phyloP scores from a whole-genome alignment of 1,140 invertebrate genomes.

The Caenorhabditis tropicalis region DNA sequence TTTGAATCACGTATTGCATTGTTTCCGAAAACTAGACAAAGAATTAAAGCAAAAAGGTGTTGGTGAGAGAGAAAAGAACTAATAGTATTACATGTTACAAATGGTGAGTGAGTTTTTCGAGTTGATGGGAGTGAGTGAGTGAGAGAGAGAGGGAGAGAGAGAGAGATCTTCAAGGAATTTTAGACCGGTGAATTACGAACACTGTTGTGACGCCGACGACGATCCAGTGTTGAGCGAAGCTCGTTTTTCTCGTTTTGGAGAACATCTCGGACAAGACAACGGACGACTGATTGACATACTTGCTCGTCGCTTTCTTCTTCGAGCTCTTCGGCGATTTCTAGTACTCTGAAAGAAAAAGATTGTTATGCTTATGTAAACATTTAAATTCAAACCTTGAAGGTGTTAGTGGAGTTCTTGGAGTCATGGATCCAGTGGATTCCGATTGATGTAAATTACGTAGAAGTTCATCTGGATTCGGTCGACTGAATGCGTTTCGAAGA shows the following conservation, averaged over 20 bases:
- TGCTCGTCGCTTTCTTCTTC: constrained; percentile 4
- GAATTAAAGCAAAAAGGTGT: not conserved
- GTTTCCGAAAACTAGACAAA: not conserved
- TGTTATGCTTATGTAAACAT: not conserved
- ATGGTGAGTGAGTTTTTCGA: too few species aligned
- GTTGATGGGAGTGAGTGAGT: too few species aligned
- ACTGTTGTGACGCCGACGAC: constrained; percentile 26
- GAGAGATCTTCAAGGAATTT: not conserved
- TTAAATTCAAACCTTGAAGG: not conserved
- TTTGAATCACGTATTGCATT: constrained; percentile 35
- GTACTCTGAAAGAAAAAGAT: not conserved
- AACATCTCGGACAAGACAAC: constrained; percentile 31
- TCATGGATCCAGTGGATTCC: not conserved
- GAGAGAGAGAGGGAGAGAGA: not conserved
- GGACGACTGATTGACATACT: constrained; percentile 13
- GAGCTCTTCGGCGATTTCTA: constrained; percentile 9
- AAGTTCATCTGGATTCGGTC: not conserved
- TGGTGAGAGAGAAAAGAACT: not conserved
- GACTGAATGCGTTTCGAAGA: constrained; percentile 26
- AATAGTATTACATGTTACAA: not conserved
- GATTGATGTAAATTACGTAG: not conserved
- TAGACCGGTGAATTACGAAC: constrained; percentile 26
- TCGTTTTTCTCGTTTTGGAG: constrained; percentile 28
- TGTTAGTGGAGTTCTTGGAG: not conserved
- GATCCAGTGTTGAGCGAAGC: constrained; percentile 13